Evolutionary conservation across 2,797 vertebrate genomes (phyloP).

Genomic region (Phaenicophaeus curvirostris): DNA sequence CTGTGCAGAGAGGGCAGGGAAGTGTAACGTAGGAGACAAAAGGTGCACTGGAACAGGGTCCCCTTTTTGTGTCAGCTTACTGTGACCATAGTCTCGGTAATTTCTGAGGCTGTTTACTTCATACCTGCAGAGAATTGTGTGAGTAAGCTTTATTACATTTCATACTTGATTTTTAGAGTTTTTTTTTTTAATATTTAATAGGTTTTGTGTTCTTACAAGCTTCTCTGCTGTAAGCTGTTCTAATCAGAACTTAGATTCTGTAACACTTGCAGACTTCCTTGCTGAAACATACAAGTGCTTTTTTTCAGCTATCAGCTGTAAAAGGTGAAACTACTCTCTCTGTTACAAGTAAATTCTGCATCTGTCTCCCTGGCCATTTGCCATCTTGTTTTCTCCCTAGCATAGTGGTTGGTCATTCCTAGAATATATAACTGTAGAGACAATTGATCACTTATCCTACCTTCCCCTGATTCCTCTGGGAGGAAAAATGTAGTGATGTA

Average conservation of each 20-base stretch:
- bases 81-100: neutral
- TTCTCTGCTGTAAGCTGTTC: neutral
- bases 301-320: neutral
- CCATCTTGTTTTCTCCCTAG: neutral
- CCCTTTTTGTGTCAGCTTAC: neutral
- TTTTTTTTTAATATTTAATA: neutral
- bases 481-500: neutral
- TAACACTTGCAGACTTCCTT: neutral
- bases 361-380: neutral
- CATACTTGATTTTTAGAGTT: neutral
- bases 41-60: neutral
- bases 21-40: neutral
- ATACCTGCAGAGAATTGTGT: neutral
- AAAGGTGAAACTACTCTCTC: neutral
- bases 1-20: neutral
- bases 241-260: neutral
- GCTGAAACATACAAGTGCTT: neutral
- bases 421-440: neutral
- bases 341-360: neutral
- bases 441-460: neutral
- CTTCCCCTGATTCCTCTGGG: neutral
- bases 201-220: neutral
- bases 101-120: neutral
- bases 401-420: neutral
- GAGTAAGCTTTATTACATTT: neutral